Base-by-base conservation (phyloP, 2,797 vertebrate species). In the Anabas testudineus region DNA sequence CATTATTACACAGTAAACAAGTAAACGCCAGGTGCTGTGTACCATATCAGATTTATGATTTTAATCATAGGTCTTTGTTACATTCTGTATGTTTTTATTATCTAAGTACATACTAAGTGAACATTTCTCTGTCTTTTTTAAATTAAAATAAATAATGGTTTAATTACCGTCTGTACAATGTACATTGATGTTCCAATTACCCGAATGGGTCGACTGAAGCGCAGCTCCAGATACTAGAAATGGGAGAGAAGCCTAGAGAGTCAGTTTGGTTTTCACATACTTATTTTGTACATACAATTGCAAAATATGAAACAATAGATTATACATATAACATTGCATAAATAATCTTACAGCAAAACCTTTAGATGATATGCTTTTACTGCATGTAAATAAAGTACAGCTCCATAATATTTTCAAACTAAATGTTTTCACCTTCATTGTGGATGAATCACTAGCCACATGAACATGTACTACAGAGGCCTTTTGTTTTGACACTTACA, bases 171-270 rank as follows among this genome's bases (percentile, higher is more conserved):
- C 80, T 95, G 95, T 41, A 59, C 3, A 28, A 95, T 94, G 83
- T 94, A 95, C 90, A 95, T 93, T n/a, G 86, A 70, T 42, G 95
- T 95, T 45, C 94, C 94, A n/a, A 94, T 87, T 48, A 94, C 2
- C 41, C 94, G 92, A 56, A 94, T 76, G n/a, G 63, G 34, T 57
- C 88, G 90, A 58, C 81, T 94, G 78, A 91, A 95, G 53, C 95
- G 93, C 91, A 92, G 48, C 76, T 93, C 94, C 82, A 95, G 86
- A 82, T 95, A 95, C 95, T 95, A 52, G 45, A 82, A 81, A 82
- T 43, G 3, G 83, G 71, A 73, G 37, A 16, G 5, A 70, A 55
- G 54, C 4, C 7, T 21, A 30, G 1, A 71, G 30, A 68, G 4
- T 19, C 34, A 45, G 43, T 36, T 52, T 58, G 10, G 0, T 37